Conservation (phyloP, 1,140 invertebrate genomes). For the Trinorchestia longiramus region DNA sequence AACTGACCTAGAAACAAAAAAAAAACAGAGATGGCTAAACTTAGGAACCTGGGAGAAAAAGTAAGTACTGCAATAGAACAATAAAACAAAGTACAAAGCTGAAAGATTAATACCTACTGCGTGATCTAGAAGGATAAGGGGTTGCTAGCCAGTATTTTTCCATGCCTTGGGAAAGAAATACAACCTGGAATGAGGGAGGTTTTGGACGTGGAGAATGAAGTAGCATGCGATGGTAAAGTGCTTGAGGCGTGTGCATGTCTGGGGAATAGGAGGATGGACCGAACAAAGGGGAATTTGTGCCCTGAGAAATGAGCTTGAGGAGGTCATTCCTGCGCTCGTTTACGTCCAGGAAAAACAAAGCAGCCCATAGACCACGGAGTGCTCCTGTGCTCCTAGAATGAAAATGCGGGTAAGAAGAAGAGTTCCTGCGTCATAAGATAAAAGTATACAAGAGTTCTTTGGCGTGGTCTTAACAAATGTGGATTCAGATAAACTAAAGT, state of each 20-base stretch:
- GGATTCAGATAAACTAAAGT: not conserved
- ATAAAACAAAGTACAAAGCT: not conserved
- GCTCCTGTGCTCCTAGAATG: not conserved
- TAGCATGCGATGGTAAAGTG: not conserved
- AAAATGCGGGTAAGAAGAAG: not conserved
- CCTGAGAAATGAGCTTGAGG: not conserved
- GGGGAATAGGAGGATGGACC: not conserved
- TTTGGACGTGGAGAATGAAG: not conserved
- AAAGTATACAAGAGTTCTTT: not conserved
- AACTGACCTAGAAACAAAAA: no score
- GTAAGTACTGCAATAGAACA: not conserved
- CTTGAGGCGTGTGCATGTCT: not conserved
- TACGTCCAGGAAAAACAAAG: constrained; percentile 7
- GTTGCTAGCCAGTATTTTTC: not conserved
- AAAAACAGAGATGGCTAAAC: not conserved
- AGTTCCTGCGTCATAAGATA: not conserved
- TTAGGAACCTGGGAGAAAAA: not conserved
- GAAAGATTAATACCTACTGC: not conserved
- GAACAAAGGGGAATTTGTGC: not conserved
- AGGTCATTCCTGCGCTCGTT: not conserved
- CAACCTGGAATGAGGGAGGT: not conserved
- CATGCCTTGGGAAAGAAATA: not conserved
- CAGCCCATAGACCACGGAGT: not conserved
- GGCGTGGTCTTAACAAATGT: not conserved
- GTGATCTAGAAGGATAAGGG: not conserved